Evolutionary conservation across 2,888 invertebrate genomes (phyloP), one percentile per base, ranked within the genome.

Genomic region (Calliopum simillimum): DNA sequence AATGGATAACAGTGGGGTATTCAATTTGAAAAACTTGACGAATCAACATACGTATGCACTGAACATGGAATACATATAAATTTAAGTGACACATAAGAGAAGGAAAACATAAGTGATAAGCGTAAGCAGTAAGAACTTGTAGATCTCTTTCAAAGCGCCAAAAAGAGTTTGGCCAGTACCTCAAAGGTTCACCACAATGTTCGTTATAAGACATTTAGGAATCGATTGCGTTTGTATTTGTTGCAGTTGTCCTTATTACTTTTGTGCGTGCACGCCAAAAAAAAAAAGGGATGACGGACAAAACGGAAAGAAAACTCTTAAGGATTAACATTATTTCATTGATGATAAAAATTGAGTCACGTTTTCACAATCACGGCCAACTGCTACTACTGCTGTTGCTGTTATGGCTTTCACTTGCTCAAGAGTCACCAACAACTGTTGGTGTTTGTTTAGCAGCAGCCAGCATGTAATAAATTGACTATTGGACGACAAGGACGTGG

Each of bases 321-420:
- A 46, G 59, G 47, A 47, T 67, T 59, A 58, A 59, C 59, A 58
- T 67, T 47, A 59, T 49, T 49, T 47, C 58, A n/a, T 16, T 49
- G 67, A 67, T 59, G 67, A 67, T 67, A 73, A 71, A 75, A 74
- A 75, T 76, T 76, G 74, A 75, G 76, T 76, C 76, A 75, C 76
- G 76, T 75, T 71, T 63, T 66, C 72, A 73, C 75, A 75, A 76
- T 76, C 76, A 76, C 73, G 69, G 73, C 73, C 75, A 75, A 73
- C 71, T 73, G 73, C n/a, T n/a, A n/a, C n/a, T n/a, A n/a, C n/a
- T n/a, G n/a, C 33, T 33, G 33, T 8, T 33, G 33, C 6, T 33
- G 33, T 33, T 6, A 11, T 16, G 51, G 11, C 51, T 51, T 21
- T n/a, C 21, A 11, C 51, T 51, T n/a, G 14, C 8, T 55, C 55